A percentile compares a stretch with the other conserved stretches of the same genome.
These are phyloP conservation scores for Cerastis rubricosa DNA, from an alignment of 2,888 invertebrate genomes.

Conservation along the genomic window DNA sequence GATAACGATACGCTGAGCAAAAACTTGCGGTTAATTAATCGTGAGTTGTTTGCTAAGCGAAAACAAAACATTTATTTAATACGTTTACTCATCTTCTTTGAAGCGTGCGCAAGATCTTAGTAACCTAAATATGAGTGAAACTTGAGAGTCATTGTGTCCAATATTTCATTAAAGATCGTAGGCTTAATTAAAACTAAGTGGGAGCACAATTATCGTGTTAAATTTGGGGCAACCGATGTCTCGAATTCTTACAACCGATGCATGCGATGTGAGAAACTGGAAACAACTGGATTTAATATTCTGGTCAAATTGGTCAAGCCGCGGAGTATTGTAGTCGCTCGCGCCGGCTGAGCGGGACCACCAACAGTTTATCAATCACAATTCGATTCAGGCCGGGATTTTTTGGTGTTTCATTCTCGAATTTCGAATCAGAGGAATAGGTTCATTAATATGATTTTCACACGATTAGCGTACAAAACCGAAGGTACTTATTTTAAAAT, in stretches of 20 bases:
- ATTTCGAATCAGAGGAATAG: not conserved
- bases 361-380: slow-evolving; percentile 4
- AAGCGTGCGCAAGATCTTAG: slow-evolving; percentile 23
- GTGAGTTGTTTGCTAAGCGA: not conserved
- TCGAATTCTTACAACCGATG: slow-evolving; percentile 66
- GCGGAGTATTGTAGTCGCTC: slow-evolving; percentile 62
- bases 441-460: not conserved
- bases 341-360: not conserved
- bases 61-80: slow-evolving; percentile 26
- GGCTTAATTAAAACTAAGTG: slow-evolving; percentile 77
- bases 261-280: slow-evolving; percentile 67
- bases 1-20: not conserved
- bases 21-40: not conserved
- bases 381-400: not conserved
- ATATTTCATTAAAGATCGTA: slow-evolving; percentile 67
- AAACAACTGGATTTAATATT: slow-evolving; percentile 73
- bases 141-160: slow-evolving; percentile 55
- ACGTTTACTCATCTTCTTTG: slow-evolving; percentile 30
- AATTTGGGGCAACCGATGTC: slow-evolving; percentile 69
- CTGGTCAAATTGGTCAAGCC: slow-evolving; percentile 67
- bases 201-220: slow-evolving; percentile 69
- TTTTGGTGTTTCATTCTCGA: not conserved
- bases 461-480: not conserved
- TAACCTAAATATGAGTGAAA: slow-evolving; percentile 56
- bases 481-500: not conserved